Conservation (phyloP, 2,797 vertebrate species). For the Sebastes itinus region DNA sequence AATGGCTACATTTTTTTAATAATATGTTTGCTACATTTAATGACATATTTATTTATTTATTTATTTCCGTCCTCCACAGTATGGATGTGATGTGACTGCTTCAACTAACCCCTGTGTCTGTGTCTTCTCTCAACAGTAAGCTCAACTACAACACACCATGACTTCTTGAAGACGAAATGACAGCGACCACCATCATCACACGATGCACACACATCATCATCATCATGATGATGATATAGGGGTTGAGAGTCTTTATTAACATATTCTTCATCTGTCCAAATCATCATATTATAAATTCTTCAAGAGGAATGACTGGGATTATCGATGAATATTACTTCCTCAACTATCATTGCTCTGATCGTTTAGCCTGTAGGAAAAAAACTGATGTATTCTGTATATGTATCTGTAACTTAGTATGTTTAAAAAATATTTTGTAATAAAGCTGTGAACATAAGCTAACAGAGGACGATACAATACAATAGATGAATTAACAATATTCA, state of each 20-base stretch:
- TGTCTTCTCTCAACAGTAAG: constrained; percentile 31
- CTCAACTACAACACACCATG: background rate
- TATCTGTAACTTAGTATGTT: constrained; percentile 22
- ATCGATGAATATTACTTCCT: background rate
- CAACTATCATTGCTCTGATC: background rate
- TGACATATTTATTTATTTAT: too few relatives aligned
- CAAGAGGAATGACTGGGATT: constrained; percentile 34
- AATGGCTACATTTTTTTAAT: background rate
- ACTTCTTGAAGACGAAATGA: constrained; percentile 16
- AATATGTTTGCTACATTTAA: background rate
- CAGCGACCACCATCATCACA: background rate
- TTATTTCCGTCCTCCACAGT: too few relatives aligned
- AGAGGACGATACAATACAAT: background rate
- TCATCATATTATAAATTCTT: background rate
- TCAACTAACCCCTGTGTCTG: background rate
- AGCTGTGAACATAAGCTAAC: background rate
- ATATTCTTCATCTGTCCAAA: background rate
- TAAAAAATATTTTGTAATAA: constrained; percentile 49
- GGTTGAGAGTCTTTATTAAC: background rate
- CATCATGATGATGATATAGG: background rate
- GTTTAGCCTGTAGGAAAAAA: background rate
- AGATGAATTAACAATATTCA: background rate
- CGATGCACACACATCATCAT: too few relatives aligned
- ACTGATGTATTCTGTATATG: background rate
- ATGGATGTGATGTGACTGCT: background rate